A percentile compares a stretch with the other conserved stretches of the same genome.
These are phyloP conservation scores for Amphipoea oculea DNA, from an alignment of 2,888 invertebrate genomes.

Conservation along the genomic window DNA sequence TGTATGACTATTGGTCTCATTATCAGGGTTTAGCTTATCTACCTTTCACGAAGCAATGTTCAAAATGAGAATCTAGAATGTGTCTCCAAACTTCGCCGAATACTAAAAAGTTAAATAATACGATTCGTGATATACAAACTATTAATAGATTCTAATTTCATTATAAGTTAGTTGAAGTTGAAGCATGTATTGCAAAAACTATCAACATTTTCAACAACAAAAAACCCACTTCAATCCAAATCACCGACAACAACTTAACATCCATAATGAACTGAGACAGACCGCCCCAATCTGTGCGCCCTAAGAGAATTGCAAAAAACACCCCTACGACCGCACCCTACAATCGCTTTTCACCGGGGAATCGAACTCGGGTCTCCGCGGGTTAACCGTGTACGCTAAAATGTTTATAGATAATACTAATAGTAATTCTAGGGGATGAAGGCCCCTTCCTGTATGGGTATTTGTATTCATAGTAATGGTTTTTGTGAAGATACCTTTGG, in stretches of 20 bases:
- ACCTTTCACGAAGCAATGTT: not conserved
- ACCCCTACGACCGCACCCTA: slow-evolving; percentile 79
- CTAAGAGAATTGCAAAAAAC: slow-evolving; percentile 82
- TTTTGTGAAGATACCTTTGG: slow-evolving; percentile 80
- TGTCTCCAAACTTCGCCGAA: too few relatives aligned
- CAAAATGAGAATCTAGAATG: not conserved
- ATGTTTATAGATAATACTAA: slow-evolving; percentile 90
- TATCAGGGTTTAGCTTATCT: not conserved
- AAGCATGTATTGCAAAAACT: slow-evolving; percentile 44
- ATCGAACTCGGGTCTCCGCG: slow-evolving; percentile 86
- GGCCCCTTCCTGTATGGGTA: slow-evolving; percentile 81
- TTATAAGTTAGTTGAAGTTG: slow-evolving; percentile 10
- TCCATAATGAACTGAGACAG: slow-evolving; percentile 83
- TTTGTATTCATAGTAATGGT: slow-evolving; percentile 84
- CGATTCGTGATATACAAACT: not conserved
- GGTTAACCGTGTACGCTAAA: slow-evolving; percentile 89
- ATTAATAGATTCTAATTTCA: not conserved
- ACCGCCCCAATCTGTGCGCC: slow-evolving; percentile 83
- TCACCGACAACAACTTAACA: slow-evolving; percentile 83
- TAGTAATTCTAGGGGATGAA: slow-evolving; percentile 84
- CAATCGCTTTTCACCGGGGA: slow-evolving; percentile 84
- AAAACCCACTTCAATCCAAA: slow-evolving; percentile 73
- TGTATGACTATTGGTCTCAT: not conserved
- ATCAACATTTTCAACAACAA: slow-evolving; percentile 55
- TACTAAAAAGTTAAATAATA: not conserved